phyloP scores from a whole-genome alignment of 2,113 vertebrate species.

The Melanostigma gelatinosum region DNA sequence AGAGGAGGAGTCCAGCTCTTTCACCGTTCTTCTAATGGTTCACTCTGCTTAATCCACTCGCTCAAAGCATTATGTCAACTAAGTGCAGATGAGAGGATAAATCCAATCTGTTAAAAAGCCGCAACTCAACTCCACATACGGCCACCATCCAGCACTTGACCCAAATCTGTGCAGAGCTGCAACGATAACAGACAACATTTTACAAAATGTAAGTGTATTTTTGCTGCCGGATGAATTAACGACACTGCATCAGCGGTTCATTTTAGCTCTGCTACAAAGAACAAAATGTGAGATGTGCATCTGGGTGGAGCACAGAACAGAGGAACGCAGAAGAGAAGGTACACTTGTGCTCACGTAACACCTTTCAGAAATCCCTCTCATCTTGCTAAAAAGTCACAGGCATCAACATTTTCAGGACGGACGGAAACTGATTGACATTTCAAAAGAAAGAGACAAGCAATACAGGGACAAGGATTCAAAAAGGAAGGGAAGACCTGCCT shows the following conservation, averaged over 20 bases:
- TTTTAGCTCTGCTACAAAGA: neutral
- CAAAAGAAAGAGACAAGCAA: neutral
- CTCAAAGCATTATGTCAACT: slow-evolving; percentile 48
- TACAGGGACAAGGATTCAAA: neutral
- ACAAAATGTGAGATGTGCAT: neutral
- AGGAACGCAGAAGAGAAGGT: neutral
- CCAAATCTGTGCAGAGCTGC: slow-evolving; percentile 62
- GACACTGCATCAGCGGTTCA: neutral
- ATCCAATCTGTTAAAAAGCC: slow-evolving; percentile 76
- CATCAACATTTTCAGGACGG: neutral
- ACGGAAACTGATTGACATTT: neutral
- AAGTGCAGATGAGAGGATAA: slow-evolving; percentile 63
- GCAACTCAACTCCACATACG: slow-evolving; percentile 49
- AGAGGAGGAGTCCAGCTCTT: slow-evolving; percentile 20
- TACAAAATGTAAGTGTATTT: neutral
- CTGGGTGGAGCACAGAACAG: neutral
- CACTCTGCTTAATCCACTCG: slow-evolving; percentile 27
- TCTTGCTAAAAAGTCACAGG: neutral
- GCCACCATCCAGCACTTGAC: slow-evolving; percentile 64
- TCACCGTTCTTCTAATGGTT: slow-evolving; percentile 15
- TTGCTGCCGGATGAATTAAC: neutral
- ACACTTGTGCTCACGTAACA: neutral
- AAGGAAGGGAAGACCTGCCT: neutral
- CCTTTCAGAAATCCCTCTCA: slow-evolving; percentile 16
- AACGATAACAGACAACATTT: neutral